Evolutionary conservation across 2,888 invertebrate genomes (phyloP).

Genomic region (Pandemis heparana): DNA sequence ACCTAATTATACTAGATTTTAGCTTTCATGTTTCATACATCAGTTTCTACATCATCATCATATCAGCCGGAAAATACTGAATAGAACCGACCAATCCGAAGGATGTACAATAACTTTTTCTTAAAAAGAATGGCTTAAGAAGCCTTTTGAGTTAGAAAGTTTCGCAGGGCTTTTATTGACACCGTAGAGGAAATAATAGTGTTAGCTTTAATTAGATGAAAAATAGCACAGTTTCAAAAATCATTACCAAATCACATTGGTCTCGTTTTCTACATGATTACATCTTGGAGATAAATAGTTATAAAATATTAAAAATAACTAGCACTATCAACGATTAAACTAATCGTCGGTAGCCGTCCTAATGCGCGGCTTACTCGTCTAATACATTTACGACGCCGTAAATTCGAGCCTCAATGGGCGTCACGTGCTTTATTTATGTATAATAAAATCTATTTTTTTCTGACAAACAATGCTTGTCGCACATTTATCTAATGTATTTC

Average conservation of each 20-base stretch:
- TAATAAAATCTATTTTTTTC: conserved; percentile 62
- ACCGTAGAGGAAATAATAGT: no score
- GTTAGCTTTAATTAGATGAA: no score
- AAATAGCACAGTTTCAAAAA: background rate
- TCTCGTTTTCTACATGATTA: background rate
- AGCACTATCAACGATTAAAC: conserved; percentile 20
- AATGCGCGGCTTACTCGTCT: conserved; percentile 74
- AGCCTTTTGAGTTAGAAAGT: no score
- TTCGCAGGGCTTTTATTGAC: no score
- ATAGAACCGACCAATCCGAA: no score
- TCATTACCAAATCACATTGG: background rate
- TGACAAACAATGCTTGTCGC: conserved; percentile 27
- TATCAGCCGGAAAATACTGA: no score
- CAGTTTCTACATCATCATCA: no score
- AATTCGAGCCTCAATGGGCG: conserved; percentile 71
- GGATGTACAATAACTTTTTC: no score
- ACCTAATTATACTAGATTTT: no score
- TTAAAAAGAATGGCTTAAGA: no score
- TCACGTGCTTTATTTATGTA: conserved; percentile 67
- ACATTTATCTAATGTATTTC: background rate
- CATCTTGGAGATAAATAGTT: background rate
- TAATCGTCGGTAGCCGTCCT: conserved; percentile 66
- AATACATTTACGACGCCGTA: conserved; percentile 79
- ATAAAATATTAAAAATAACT: conserved; percentile 11
- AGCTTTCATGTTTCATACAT: no score